phyloP scores from a whole-genome alignment of 2,797 vertebrate genomes.

The Ibycter americanus region DNA sequence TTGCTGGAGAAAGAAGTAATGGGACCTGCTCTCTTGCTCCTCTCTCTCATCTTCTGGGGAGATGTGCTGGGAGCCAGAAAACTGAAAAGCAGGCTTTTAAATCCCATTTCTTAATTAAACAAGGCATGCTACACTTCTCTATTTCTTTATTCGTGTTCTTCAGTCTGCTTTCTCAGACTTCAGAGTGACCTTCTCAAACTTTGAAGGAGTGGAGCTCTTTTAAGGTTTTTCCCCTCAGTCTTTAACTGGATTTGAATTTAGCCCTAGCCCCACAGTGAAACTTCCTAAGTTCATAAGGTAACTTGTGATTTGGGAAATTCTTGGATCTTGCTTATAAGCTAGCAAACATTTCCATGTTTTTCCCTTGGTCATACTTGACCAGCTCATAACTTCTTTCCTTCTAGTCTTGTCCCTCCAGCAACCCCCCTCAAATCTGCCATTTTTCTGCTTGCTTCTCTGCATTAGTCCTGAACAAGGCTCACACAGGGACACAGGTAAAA shows the following conservation, averaged over 20 bases:
- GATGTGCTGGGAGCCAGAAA: not conserved
- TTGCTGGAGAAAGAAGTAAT: not conserved
- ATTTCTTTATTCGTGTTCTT: not conserved
- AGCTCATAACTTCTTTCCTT: not conserved
- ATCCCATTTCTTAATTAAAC: not conserved
- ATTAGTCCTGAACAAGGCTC: not conserved
- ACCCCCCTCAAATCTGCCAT: not conserved
- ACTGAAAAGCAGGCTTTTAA: not conserved
- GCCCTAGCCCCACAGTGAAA: not conserved
- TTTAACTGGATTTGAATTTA: not conserved
- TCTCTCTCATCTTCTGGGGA: not conserved
- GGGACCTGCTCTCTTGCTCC: not conserved
- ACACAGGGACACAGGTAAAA: not conserved
- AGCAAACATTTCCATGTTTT: not conserved
- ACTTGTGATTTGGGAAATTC: not conserved
- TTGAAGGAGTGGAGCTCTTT: not conserved
- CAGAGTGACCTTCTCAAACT: not conserved
- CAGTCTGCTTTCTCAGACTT: not conserved
- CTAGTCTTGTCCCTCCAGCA: not conserved
- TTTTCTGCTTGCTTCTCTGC: not conserved
- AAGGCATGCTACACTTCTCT: not conserved
- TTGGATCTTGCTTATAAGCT: not conserved
- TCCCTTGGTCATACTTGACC: not conserved
- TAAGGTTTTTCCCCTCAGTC: not conserved
- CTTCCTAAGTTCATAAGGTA: not conserved